Conservation (phyloP, 2,113 vertebrate genomes). For the Todiramphus saurophagus region DNA sequence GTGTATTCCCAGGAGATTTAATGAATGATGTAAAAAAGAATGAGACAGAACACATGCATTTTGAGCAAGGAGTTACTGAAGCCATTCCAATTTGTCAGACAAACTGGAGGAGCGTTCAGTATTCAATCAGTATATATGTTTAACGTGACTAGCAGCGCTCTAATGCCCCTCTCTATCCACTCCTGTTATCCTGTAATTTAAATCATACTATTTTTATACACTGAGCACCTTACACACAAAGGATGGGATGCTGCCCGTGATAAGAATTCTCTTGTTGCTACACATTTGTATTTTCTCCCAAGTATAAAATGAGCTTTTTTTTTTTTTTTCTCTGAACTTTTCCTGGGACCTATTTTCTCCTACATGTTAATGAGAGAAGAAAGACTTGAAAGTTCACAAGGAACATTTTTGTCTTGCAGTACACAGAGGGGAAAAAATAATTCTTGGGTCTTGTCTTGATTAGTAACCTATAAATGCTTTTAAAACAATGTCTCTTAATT, state of each 20-base stretch:
- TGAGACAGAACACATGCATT: not conserved
- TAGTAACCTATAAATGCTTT: not conserved
- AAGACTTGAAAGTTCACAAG: not conserved
- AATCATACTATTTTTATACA: not conserved
- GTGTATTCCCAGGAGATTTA: not conserved
- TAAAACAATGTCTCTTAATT: not conserved
- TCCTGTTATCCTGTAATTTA: not conserved
- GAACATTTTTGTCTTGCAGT: not conserved
- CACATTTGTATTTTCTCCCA: not conserved
- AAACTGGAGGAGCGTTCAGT: not conserved
- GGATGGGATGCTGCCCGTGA: not conserved
- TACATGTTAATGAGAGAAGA: not conserved
- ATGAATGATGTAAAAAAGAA: constrained; percentile 33
- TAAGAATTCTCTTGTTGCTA: not conserved
- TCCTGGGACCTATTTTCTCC: not conserved
- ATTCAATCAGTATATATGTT: not conserved
- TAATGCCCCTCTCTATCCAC: not conserved
- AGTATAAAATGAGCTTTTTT: not conserved
- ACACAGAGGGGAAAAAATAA: not conserved
- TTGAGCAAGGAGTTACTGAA: not conserved
- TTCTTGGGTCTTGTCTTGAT: not conserved
- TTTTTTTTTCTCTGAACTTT: not conserved
- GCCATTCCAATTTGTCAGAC: constrained; percentile 29
- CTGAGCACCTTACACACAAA: not conserved
- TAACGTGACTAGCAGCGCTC: not conserved